Base-by-base conservation (phyloP, 2,888 invertebrate genomes). In the Carcina quercana region DNA sequence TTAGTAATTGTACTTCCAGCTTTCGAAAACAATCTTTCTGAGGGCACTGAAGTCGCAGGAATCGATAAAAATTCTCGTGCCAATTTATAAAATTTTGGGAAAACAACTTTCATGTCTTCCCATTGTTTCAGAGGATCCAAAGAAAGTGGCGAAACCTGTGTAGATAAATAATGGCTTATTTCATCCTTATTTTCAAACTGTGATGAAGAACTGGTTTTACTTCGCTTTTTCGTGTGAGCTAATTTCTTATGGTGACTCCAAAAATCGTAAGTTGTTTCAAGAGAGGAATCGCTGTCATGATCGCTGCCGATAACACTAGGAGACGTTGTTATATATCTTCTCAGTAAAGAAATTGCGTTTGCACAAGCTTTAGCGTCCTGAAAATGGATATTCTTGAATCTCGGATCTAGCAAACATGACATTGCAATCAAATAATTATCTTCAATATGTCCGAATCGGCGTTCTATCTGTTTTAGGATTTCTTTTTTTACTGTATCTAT, bases 401-500 rank as follows among this genome's bases (percentile, higher is more conserved):
- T 38, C 12, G 40, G 40, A 35, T 42, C 42, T 12, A 44, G 32
- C 14, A 43, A 37, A 30, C 30, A 32, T 31, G 40, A 40, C 8
- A 43, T 28, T 37, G 40, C 43, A 28, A 43, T 32, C 25, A 42
- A 34, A 36, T 39, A 12, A 34, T 39, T 33, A 15, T 37, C 28
- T 43, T 47, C 42, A 30, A 43, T 35, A 30, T 39, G 37, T 32
- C 39, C 37, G 36, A 47, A 42, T 34, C 46, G n/a, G 39, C 38
- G 29, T 26, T 41, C 33, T 34, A 39, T 32, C 21, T 41, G 28
- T 34, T 43, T 39, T 11, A 38, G 6, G 2, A 34, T 32, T 32
- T 34, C 34, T 21, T 38, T 32, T 37, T 38, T 39, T 37, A 39
- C 33, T 33, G 28, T 25, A 15, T 30, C 5, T 34, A 37, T 25